Conservation (phyloP, 2,888 invertebrate species). For the Calameuta pallipes region DNA sequence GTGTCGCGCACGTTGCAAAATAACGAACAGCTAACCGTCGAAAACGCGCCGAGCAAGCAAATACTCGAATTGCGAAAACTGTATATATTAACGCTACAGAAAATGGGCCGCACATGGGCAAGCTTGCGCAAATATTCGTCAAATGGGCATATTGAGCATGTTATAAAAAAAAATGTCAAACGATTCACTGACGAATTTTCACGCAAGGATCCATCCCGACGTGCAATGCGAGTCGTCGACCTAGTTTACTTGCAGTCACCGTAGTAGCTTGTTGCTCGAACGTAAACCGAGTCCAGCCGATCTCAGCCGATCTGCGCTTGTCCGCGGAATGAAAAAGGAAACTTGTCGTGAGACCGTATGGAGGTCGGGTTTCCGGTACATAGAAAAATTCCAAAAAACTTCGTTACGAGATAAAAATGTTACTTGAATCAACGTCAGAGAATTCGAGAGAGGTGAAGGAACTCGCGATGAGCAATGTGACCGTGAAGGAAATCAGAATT, state of each 20-base stretch:
- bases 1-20: conserved; percentile 4
- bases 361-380: neutral
- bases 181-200: neutral
- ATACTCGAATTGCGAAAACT: conserved; percentile 58
- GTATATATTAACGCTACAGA: conserved; percentile 49
- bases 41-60: conserved; percentile 60
- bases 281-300: neutral
- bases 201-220: neutral
- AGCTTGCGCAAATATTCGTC: conserved; percentile 2
- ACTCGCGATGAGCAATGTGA: neutral
- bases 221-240: neutral
- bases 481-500: neutral
- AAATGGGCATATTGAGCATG: neutral
- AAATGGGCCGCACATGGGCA: conserved; percentile 42
- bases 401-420: neutral
- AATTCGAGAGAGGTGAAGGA: neutral
- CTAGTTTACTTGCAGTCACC: neutral
- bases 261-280: neutral
- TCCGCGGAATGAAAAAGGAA: neutral
- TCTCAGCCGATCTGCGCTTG: neutral
- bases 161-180: neutral
- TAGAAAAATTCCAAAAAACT: neutral
- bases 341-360: neutral
- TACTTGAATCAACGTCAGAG: neutral
- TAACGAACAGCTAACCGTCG: conserved; percentile 29